Evolutionary conservation across 1,140 invertebrate genomes (phyloP).

Genomic region (Dolichoris vasculosae): DNA sequence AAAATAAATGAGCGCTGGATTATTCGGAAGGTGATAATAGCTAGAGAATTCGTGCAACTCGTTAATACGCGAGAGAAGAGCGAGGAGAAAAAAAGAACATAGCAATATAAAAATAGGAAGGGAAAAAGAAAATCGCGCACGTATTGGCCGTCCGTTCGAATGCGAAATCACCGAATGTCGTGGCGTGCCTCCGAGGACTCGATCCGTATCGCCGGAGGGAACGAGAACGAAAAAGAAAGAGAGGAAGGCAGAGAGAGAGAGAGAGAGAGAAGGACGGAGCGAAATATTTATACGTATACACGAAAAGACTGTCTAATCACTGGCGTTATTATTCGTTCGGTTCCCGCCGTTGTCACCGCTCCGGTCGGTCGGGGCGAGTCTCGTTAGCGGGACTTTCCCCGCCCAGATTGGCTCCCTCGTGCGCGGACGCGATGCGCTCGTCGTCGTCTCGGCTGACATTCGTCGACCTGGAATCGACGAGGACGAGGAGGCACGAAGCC

Average conservation of each 20-base stretch:
- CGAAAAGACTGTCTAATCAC: conserved; percentile 27
- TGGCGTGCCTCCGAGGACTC: conserved; percentile 28
- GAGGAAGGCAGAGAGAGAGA: neutral
- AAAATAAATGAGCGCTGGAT: too few species aligned
- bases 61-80: too few species aligned
- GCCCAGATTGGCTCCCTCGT: neutral
- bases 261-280: neutral
- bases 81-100: neutral
- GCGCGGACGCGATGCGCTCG: neutral
- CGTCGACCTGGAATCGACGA: neutral
- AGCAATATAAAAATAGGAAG: neutral
- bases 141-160: conserved; percentile 32
- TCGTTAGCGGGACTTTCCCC: conserved; percentile 51
- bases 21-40: too few species aligned
- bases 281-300: conserved; percentile 38
- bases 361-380: neutral
- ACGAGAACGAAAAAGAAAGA: conserved; percentile 27
- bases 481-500: neutral
- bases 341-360: neutral
- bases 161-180: conserved; percentile 15
- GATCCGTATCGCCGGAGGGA: neutral
- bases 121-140: neutral
- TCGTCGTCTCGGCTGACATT: neutral
- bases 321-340: conserved; percentile 38
- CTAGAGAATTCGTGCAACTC: too few species aligned